Evolutionary conservation across 2,888 invertebrate species (phyloP).

Genomic region (Drosophila vallismaia): DNA sequence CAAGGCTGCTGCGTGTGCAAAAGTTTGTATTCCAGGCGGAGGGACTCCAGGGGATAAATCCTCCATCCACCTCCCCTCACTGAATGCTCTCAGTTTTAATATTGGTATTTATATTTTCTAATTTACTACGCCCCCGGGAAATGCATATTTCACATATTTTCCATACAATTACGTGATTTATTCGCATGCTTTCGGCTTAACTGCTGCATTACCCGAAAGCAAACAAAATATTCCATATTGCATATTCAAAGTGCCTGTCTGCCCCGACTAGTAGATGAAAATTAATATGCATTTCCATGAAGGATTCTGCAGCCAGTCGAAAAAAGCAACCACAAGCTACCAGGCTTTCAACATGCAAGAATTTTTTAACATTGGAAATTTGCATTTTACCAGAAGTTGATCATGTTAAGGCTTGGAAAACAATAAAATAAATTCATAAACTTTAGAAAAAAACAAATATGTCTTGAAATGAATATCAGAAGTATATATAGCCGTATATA

Average conservation of each 20-base stretch:
- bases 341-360: slow-evolving; percentile 2
- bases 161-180: slow-evolving; percentile 39
- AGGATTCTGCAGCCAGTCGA: slow-evolving; percentile 1
- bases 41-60: slow-evolving; percentile 9
- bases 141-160: background rate
- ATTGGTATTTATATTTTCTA: slow-evolving; percentile 21
- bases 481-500: too few relatives aligned
- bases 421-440: background rate
- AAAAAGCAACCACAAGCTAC: background rate
- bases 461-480: background rate
- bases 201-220: slow-evolving; percentile 13
- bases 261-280: slow-evolving; percentile 3
- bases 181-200: slow-evolving; percentile 15
- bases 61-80: background rate
- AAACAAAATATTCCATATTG: slow-evolving; percentile 14
- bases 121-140: slow-evolving; percentile 13
- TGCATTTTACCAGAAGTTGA: slow-evolving; percentile 12
- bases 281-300: slow-evolving; percentile 11
- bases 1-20: slow-evolving; percentile 29
- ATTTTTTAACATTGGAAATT: background rate
- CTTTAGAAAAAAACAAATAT: too few relatives aligned
- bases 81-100: slow-evolving; percentile 11
- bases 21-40: slow-evolving; percentile 20
- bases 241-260: background rate
- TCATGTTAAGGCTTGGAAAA: background rate